Evolutionary conservation across 2,797 vertebrate genomes (phyloP).

Genomic region (Chlorospingus flavigularis): DNA sequence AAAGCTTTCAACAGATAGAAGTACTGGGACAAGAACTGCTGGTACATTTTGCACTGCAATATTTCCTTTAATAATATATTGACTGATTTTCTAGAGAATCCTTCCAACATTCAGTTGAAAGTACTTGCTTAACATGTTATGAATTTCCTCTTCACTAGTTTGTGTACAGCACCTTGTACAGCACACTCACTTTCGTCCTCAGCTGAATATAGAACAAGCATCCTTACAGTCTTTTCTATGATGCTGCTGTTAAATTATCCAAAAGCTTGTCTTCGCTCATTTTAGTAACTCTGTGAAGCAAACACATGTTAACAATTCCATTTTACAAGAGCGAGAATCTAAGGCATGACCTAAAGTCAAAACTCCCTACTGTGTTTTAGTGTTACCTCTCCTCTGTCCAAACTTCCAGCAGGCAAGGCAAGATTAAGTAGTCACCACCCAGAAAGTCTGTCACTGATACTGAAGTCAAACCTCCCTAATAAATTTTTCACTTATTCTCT

Average conservation of each 20-base stretch:
- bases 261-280: background rate
- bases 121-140: background rate
- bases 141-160: background rate
- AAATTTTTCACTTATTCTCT: background rate
- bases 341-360: background rate
- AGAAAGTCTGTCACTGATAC: background rate
- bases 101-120: background rate
- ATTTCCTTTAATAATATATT: background rate
- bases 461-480: background rate
- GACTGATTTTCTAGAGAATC: background rate
- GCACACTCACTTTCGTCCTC: background rate
- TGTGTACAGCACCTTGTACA: background rate
- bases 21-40: background rate
- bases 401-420: background rate
- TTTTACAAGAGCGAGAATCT: background rate
- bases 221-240: background rate
- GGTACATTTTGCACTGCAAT: background rate
- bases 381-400: background rate
- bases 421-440: background rate
- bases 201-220: background rate
- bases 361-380: background rate
- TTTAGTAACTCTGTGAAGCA: background rate
- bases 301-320: background rate
- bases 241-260: background rate
- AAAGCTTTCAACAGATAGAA: background rate